Evolutionary conservation across 2,113 vertebrate species (phyloP), one percentile per base, ranked within the genome.

Genomic region (Callocephalon fimbriatum): DNA sequence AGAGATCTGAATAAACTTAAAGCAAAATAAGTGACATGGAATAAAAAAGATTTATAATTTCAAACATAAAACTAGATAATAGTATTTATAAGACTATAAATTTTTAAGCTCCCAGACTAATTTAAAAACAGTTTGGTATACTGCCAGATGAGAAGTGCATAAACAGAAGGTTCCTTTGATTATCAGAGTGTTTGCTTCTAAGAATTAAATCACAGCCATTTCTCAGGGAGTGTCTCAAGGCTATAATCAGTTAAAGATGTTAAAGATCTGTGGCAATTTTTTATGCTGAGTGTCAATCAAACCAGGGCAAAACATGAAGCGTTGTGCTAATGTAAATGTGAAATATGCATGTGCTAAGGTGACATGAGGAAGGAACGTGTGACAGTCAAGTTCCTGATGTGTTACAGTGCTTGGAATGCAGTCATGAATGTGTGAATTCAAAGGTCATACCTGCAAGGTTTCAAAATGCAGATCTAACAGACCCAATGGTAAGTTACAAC

Each of bases 221-320:
- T 97, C 95, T 95, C 82, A 94, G 53, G 67, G 27, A 17, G 54
- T 96, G 65, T 97, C 94, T 97, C 84, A 86, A 93, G 70, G 89
- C 91, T 97, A 96, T 86, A 97, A 97, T 97, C 95, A 96, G 93
- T 96, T 94, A 91, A 97, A 97, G 84, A 94, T 93, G 96, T 97
- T 97, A 86, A 95, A 94, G 86, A 96, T 53, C 45, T 35, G 86
- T 93, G 61, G 76, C 85, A 96, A 96, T 97, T 97, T 97, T 83
- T n/a, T 54, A 67, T 37, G 48, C 78, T 72, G 58, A 54, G 56
- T 93, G 96, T 96, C 98, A 97, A 53, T 98, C 93, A 97, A 90
- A 91, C 54, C 48, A 78, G 38, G 37, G 76, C 27, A 96, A 96
- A 96, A 91, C 54, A 91, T 25, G 45, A 93, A 86, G 62, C 17